These are phyloP conservation scores for Alligator sinensis DNA, from an alignment of 2,113 vertebrate genomes.

Conservation along the genomic window DNA sequence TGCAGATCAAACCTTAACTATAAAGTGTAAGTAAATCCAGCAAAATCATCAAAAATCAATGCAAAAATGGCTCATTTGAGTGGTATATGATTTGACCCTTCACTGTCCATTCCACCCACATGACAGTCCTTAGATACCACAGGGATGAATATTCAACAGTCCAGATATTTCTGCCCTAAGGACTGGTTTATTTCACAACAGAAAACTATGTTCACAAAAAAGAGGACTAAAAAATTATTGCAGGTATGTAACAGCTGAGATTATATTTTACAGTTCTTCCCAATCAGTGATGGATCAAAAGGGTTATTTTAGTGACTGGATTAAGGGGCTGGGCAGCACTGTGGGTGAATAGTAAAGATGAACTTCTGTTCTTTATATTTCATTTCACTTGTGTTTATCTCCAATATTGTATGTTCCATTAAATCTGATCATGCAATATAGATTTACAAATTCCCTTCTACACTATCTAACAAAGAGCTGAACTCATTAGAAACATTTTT, in stretches of 20 bases:
- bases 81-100: neutral
- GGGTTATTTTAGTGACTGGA: neutral
- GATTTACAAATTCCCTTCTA: neutral
- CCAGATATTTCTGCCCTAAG: neutral
- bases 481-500: constrained; percentile 24
- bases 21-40: neutral
- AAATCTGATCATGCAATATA: neutral
- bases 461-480: constrained; percentile 3
- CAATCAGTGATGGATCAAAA: neutral
- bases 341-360: neutral
- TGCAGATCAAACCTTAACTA: neutral
- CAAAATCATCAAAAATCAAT: neutral
- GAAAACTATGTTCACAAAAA: neutral
- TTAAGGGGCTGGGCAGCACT: neutral
- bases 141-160: neutral
- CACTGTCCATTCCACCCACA: neutral
- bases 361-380: neutral
- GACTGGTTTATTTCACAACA: neutral
- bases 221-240: neutral
- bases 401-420: neutral
- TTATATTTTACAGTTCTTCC: neutral
- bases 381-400: neutral
- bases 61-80: neutral
- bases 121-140: neutral
- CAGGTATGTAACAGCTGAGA: neutral